Evolutionary conservation across 2,113 vertebrate species (phyloP), one percentile per base, ranked within the genome.

Genomic region (Alaudala cheleensis): DNA sequence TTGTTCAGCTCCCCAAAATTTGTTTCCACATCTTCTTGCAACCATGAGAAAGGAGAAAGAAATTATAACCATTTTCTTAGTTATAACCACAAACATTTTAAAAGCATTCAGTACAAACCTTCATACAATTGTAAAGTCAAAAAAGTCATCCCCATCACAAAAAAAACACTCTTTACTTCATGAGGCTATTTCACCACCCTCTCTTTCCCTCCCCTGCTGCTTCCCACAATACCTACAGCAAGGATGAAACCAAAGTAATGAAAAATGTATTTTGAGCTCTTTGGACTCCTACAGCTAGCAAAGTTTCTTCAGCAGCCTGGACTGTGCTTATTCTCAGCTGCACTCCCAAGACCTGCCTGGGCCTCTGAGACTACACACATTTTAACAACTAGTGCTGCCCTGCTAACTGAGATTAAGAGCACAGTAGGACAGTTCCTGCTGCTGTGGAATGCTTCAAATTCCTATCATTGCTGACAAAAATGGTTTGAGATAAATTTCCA

Each of bases 371-470:
- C 51, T 39, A 51, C 40, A 81, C 14, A 39, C 19, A 40, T 25
- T 88, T 70, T 58, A 86, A 51, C 34, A 84, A 26, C 51, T 12
- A 71, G 49, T 37, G 51, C 83, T 89, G 72, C 37, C 25, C 69
- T 64, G 44, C 44, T 74, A 88, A 62, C 47, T 49, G 60, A 86
- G 81, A 88, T 78, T 51, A 84, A 67, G 56, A 83, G 56, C 44
- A 84, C 88, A 93, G 69, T 44, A 91, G 65, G 69, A 78, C 88
- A 81, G 56, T 7, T 84, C 80, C 86, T 76, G 77, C 80, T 91
- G 72, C 61, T 92, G 51, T 26, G 26, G 17, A 83, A 81, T 44
- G 47, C 51, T 84, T 93, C 80, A 67, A 89, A 91, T 84, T 88
- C 51, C 60, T 67, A 64, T 12, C 51, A 49, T 51, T 56, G 14